Base-by-base conservation (phyloP, 35 echinoderm and acorn worm genomes). In the Lytechinus pictus region DNA sequence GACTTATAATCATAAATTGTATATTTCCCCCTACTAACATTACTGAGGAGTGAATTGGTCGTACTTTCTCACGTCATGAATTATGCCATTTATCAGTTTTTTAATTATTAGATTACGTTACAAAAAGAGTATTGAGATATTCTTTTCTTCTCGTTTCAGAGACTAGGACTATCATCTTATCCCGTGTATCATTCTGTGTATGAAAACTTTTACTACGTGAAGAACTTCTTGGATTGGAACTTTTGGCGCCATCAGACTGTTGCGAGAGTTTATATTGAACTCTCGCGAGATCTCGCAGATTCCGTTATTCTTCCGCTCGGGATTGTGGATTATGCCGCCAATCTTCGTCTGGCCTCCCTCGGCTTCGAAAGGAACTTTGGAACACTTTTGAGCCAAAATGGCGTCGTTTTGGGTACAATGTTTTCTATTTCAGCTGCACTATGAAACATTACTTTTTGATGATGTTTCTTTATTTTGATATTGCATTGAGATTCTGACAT, bases 121-220 rank as follows among this genome's bases (percentile, higher is more conserved):
- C 33, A 44, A 44, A 44, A 44, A 2, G 33, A n/a, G n/a, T n/a
- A n/a, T n/a, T n/a, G n/a, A n/a, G n/a, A n/a, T n/a, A n/a, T 44
- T 44, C 0, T 91, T 91, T 21, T 51, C 5, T 90, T 27, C 28
- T 44, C 52, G n/a, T 33, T 21, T 87, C 94, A 99, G 97, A 52
- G 21, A 1, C 56, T 96, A 55, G 96, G 96, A 3, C 61, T 99
- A 33, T 97, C 98, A 5, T 96, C 94, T 55, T 97, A 99, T 71
- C 98, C 98, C n/a, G 95, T 99, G 4, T 99, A 99, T 52, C 98
- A 99, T 86, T 97, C 98, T 4, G 95, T 97, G 24, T 99, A 99
- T 55, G 98, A 99, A 86, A 99, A 96, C 6, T 99, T 99, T 88
- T 95, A 99, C 55, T 94, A 96, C 91, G 86, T 99, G 92, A 96